Conservation (phyloP, 2,113 vertebrate species). For the Dasyornis broadbenti region DNA sequence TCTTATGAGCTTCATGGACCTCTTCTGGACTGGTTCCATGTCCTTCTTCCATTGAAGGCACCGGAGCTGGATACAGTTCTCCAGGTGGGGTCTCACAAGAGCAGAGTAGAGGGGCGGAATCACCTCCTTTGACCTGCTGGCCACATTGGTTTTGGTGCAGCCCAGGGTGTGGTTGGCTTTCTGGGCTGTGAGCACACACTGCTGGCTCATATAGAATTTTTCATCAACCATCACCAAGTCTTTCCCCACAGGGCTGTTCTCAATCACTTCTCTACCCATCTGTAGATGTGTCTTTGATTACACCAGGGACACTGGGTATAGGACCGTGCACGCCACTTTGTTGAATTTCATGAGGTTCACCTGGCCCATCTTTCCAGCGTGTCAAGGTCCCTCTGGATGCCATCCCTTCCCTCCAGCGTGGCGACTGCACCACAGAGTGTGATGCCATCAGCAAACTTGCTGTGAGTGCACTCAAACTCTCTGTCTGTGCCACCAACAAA, state of each 20-base stretch:
- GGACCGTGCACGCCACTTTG: rapidly evolving
- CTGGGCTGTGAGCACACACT: background rate
- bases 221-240: background rate
- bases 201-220: background rate
- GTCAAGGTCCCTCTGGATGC: background rate
- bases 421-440: rapidly evolving
- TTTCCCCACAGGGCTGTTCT: background rate
- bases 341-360: background rate
- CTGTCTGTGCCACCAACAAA: background rate
- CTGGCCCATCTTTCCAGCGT: background rate
- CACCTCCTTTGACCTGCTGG: background rate
- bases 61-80: background rate
- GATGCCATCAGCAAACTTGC: background rate
- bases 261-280: background rate
- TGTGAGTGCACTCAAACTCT: background rate
- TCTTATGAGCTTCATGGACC: background rate
- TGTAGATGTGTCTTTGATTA: background rate
- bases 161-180: background rate
- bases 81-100: no score
- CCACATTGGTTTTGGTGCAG: background rate
- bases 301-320: background rate
- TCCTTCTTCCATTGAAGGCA: no score
- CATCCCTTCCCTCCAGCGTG: background rate
- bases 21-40: background rate
- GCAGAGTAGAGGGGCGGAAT: background rate